Percentiles rank a stretch among this genome's conserved stretches.
phyloP scores from a whole-genome alignment of 2,888 invertebrate genomes.

The Syrista parreyssii region DNA sequence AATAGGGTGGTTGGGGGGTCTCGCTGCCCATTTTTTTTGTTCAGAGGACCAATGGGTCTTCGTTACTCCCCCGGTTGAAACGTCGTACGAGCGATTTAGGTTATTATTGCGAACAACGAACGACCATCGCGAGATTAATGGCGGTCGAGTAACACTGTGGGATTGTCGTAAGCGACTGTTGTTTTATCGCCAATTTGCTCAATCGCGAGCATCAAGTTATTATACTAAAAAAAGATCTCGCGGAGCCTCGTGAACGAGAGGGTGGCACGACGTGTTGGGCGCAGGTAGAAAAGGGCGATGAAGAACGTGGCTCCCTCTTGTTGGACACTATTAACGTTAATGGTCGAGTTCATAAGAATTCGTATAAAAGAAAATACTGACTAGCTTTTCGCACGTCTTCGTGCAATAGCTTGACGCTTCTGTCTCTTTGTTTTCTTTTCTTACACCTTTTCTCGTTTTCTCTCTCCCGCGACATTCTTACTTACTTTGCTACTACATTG shows the following conservation, averaged over 20 bases:
- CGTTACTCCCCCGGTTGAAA: slow-evolving; percentile 14
- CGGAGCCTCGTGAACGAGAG: not conserved
- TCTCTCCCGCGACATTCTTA: not conserved
- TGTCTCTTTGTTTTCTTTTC: not conserved
- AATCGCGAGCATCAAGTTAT: not conserved
- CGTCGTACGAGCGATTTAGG: slow-evolving; percentile 11
- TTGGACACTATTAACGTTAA: not conserved
- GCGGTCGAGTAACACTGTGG: not conserved
- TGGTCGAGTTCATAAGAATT: not conserved
- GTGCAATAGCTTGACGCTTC: not conserved
- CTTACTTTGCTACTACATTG: not conserved
- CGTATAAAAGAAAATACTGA: not conserved
- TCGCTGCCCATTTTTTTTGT: not conserved
- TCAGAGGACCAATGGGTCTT: slow-evolving; percentile 26
- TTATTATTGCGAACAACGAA: slow-evolving; percentile 8
- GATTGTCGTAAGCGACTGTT: slow-evolving; percentile 4
- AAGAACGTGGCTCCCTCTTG: not conserved
- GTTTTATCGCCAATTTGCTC: not conserved
- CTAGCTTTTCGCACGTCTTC: not conserved
- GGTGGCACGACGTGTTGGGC: not conserved
- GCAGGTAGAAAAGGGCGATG: not conserved
- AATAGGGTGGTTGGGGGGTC: not conserved
- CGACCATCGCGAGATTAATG: not conserved
- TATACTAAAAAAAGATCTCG: not conserved
- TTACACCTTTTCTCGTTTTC: not conserved